Percentiles rank a stretch among this genome's conserved stretches.
Conservation (phyloP, 2,797 vertebrate species). For the Eleutherodactylus coqui region DNA sequence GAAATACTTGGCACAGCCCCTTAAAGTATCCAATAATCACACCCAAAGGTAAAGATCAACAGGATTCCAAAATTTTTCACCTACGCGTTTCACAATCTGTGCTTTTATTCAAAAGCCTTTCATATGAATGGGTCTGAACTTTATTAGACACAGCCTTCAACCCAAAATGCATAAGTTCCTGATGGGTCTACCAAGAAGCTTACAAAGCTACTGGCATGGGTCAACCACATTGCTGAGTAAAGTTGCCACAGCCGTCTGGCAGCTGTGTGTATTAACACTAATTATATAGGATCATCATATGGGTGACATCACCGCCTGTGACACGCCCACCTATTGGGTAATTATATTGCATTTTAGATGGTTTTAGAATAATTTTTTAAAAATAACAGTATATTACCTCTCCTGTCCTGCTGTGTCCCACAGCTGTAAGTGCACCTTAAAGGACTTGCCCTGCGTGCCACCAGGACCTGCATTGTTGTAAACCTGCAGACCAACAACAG, state of each 20-base stretch:
- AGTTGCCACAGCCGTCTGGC: not conserved
- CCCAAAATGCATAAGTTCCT: too few relatives aligned
- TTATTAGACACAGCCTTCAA: too few relatives aligned
- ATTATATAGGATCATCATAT: not conserved
- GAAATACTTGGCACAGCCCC: too few relatives aligned
- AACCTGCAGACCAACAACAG: slow-evolving; percentile 71
- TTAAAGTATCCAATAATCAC: too few relatives aligned
- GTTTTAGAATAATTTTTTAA: not conserved
- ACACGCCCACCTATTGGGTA: not conserved
- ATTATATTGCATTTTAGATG: not conserved
- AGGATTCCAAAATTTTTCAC: too few relatives aligned
- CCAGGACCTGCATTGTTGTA: slow-evolving; percentile 85
- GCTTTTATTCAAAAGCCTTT: too few relatives aligned
- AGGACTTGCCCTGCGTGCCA: slow-evolving; percentile 85
- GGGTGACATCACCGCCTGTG: not conserved
- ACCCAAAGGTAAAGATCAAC: too few relatives aligned
- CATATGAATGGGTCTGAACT: too few relatives aligned
- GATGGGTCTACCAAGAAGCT: not conserved
- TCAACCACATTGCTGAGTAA: not conserved
- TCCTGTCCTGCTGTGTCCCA: slow-evolving; percentile 98
- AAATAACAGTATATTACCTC: slow-evolving; percentile 75
- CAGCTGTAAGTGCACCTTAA: slow-evolving; percentile 94
- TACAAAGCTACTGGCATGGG: not conserved
- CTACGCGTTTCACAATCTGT: too few relatives aligned
- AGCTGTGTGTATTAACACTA: not conserved